These are phyloP conservation scores for Turritopsis dohrnii DNA, from an alignment of 30 jellyfish, hydroid and myxozoan genomes.

Conservation along the genomic window DNA sequence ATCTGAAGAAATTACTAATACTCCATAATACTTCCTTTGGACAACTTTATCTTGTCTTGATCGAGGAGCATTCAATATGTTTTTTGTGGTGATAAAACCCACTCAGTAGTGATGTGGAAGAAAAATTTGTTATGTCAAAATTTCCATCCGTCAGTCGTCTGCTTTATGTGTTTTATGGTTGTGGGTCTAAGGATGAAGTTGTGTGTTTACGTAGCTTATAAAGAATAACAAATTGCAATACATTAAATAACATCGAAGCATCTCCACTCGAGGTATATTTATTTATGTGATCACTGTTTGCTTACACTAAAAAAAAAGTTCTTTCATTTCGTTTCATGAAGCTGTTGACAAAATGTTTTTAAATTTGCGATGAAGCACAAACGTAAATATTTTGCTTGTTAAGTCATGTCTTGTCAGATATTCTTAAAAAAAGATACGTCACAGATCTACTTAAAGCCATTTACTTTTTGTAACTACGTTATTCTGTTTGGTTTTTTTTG, in stretches of 20 bases:
- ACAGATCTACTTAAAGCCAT: background rate
- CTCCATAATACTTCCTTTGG: background rate
- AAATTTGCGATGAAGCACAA: background rate
- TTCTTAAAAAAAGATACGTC: background rate
- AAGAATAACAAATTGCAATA: background rate
- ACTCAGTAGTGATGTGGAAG: background rate
- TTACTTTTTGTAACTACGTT: background rate
- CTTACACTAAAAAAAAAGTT: background rate
- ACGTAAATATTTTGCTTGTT: background rate
- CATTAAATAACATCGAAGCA: background rate
- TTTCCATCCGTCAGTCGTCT: no score
- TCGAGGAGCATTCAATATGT: background rate
- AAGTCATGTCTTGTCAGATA: background rate
- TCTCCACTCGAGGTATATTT: background rate
- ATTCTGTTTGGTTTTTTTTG: background rate
- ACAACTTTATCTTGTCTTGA: background rate
- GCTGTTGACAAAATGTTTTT: background rate
- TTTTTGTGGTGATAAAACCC: background rate
- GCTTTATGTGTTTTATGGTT: no score
- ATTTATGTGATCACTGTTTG: background rate
- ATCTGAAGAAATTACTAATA: background rate
- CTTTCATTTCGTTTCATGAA: background rate
- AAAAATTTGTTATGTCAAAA: no score
- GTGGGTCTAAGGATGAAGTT: no score
- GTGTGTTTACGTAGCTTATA: background rate